A percentile compares a stretch with the other conserved stretches of the same genome.
phyloP scores from a whole-genome alignment of 2,797 vertebrate species.

The Protonibea diacanthus region DNA sequence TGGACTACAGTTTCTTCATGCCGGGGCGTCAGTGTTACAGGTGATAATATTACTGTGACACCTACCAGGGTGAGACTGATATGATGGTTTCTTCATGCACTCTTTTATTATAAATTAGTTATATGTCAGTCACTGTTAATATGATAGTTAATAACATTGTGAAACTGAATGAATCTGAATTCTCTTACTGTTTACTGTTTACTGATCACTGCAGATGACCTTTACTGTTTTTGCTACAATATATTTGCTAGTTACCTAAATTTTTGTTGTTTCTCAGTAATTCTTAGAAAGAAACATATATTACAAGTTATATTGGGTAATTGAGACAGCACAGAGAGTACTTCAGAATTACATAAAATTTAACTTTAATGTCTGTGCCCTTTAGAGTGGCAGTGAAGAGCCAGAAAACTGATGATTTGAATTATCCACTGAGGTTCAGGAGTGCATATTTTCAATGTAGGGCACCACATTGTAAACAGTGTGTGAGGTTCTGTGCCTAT shows the following conservation, averaged over 20 bases:
- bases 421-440: background rate
- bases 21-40: constrained; percentile 93
- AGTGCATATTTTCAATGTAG: background rate
- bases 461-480: background rate
- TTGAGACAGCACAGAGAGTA: background rate
- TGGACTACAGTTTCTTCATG: constrained; percentile 94
- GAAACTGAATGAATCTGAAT: background rate
- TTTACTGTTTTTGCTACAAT: background rate
- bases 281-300: background rate
- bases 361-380: background rate
- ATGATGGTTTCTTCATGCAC: background rate
- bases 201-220: no score
- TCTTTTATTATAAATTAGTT: no score
- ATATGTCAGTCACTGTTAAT: background rate
- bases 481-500: background rate
- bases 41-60: constrained; percentile 72
- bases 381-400: background rate
- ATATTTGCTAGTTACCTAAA: background rate
- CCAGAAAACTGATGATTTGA: background rate
- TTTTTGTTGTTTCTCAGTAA: background rate
- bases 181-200: no score
- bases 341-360: background rate
- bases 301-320: no score
- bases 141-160: constrained; percentile 1
- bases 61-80: background rate